Evolutionary conservation across 2,888 invertebrate species (phyloP).

Genomic region (Hyppa rectilinea): DNA sequence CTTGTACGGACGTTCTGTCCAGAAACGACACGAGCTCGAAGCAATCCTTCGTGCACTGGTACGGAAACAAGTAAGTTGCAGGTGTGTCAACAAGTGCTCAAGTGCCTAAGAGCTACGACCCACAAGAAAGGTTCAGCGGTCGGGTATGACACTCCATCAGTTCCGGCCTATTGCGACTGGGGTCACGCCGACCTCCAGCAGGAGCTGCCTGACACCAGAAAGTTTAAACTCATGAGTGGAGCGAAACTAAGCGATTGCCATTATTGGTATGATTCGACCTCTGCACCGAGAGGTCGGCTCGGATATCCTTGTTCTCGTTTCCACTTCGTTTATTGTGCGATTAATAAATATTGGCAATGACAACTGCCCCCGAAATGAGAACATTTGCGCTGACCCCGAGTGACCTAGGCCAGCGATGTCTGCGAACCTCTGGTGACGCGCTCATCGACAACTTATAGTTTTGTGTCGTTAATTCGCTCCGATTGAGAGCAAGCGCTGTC

Average conservation of each 20-base stretch:
- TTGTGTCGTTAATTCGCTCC: background rate
- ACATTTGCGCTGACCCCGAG: constrained; percentile 22
- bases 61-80: background rate
- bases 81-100: background rate
- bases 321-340: constrained; percentile 54
- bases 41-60: background rate
- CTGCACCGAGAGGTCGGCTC: constrained; percentile 16
- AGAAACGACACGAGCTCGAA: background rate
- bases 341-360: constrained; percentile 55
- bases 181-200: background rate
- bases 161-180: background rate
- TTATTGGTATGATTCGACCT: constrained; percentile 11
- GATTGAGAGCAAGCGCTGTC: background rate
- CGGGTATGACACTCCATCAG: background rate
- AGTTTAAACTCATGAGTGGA: background rate
- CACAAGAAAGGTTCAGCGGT: no score
- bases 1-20: background rate
- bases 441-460: background rate
- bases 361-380: constrained; percentile 37
- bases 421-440: background rate
- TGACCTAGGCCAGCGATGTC: constrained; percentile 10
- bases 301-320: constrained; percentile 65
- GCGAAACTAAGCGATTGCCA: background rate
- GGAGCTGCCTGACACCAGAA: background rate
- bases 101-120: background rate